A percentile compares a stretch with the other conserved stretches of the same genome.
Conservation (phyloP, 2,888 invertebrate genomes). For the Philereme vetulata region DNA sequence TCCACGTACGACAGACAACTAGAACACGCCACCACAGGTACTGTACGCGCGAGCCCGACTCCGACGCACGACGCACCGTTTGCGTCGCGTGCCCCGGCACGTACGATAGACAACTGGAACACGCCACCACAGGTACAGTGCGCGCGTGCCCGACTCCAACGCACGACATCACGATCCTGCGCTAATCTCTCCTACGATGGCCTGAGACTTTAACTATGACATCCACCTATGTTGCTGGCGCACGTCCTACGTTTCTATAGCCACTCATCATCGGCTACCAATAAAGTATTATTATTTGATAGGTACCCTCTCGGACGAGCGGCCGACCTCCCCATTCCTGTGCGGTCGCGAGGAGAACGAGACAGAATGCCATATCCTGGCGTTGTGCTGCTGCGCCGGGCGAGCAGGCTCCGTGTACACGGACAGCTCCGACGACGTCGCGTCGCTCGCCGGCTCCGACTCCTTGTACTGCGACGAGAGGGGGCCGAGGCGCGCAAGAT, state of each 20-base stretch:
- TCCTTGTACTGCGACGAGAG: constrained; percentile 88
- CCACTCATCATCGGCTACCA: no score
- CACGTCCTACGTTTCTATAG: no score
- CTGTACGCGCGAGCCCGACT: no score
- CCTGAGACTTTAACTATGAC: no score
- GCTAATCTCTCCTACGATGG: no score
- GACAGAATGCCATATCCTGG: constrained; percentile 62
- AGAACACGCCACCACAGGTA: no score
- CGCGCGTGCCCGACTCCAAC: neutral
- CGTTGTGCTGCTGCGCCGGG: constrained; percentile 61
- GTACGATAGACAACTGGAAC: constrained; percentile 61
- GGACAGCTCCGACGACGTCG: constrained; percentile 93
- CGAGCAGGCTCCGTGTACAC: constrained; percentile 88
- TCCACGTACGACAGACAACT: no score
- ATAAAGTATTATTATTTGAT: no score
- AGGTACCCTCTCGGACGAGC: constrained; percentile 24
- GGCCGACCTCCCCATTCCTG: constrained; percentile 23
- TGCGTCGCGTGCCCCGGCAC: constrained; percentile 24
- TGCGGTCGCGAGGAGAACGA: constrained; percentile 44
- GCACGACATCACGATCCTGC: constrained; percentile 27
- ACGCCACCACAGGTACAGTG: constrained; percentile 41
- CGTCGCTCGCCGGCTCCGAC: constrained; percentile 91
- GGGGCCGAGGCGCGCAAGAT: constrained; percentile 82
- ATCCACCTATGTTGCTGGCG: no score
- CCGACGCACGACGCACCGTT: no score